A percentile compares a stretch with the other conserved stretches of the same genome.
Evolutionary conservation across 2,797 vertebrate genomes (phyloP).

Genomic region (Sciurus carolinensis): DNA sequence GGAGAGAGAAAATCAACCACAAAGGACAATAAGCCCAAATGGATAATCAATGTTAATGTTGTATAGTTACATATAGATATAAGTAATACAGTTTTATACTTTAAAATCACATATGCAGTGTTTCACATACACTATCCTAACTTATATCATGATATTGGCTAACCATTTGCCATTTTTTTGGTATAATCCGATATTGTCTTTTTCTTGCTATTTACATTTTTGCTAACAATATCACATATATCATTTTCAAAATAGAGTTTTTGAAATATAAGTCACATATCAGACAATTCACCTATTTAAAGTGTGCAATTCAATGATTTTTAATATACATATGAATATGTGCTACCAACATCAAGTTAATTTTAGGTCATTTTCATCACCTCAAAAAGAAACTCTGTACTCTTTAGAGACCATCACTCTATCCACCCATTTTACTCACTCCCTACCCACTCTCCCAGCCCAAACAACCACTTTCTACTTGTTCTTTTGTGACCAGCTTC

Average conservation of each 20-base stretch:
- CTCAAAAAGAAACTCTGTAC: neutral
- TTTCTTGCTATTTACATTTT: neutral
- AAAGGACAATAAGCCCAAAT: neutral
- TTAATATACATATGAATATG: neutral
- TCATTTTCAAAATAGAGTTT: neutral
- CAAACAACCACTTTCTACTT: neutral
- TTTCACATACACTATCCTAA: neutral
- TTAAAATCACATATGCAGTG: neutral
- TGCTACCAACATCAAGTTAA: neutral
- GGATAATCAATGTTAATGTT: neutral
- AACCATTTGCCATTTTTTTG: neutral
- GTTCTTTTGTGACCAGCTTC: neutral
- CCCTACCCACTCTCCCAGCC: too few relatives aligned
- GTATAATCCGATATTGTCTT: neutral
- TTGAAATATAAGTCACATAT: neutral
- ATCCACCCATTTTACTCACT: neutral
- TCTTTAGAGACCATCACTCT: neutral
- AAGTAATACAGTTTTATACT: neutral
- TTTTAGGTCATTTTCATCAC: constrained; percentile 12
- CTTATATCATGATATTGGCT: neutral
- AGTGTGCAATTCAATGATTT: neutral
- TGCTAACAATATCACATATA: neutral
- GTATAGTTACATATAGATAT: neutral
- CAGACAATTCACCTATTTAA: neutral
- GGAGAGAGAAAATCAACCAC: neutral